A percentile compares a stretch with the other conserved stretches of the same genome.
phyloP scores from a whole-genome alignment of 2,797 vertebrate genomes.

The Cuculus canorus region DNA sequence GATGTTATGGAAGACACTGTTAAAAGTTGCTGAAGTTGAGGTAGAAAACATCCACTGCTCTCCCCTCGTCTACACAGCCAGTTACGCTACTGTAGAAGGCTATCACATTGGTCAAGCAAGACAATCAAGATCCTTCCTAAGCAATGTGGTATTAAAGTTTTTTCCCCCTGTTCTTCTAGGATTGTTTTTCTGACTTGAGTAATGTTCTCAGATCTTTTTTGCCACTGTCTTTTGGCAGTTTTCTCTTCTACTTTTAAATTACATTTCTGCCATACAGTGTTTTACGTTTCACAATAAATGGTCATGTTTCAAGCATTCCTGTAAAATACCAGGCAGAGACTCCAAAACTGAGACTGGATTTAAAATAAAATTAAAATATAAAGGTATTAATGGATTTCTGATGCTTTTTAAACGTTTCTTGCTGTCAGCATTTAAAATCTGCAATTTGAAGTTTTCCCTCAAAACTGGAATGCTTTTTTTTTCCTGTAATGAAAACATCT shows the following conservation, averaged over 20 bases:
- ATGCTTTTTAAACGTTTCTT: background rate
- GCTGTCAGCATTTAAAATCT: background rate
- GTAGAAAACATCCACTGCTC: no score
- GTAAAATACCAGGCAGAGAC: background rate
- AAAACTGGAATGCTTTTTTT: background rate
- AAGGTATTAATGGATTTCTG: background rate
- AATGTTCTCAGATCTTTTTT: background rate
- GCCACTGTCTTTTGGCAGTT: background rate
- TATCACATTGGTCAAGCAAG: no score
- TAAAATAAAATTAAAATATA: background rate
- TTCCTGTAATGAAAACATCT: background rate
- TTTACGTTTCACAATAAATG: background rate
- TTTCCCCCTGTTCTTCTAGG: background rate
- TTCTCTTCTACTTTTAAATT: background rate
- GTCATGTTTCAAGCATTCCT: background rate
- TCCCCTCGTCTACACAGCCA: no score
- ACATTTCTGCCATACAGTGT: background rate
- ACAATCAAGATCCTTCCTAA: background rate
- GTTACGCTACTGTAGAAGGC: no score
- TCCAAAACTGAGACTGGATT: background rate
- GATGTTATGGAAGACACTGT: no score
- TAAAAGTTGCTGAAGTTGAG: no score
- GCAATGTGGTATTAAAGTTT: fast-evolving
- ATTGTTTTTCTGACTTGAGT: background rate
- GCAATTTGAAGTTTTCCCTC: background rate